Base-by-base conservation (phyloP, 2,888 invertebrate species). In the Atherix ibis region DNA sequence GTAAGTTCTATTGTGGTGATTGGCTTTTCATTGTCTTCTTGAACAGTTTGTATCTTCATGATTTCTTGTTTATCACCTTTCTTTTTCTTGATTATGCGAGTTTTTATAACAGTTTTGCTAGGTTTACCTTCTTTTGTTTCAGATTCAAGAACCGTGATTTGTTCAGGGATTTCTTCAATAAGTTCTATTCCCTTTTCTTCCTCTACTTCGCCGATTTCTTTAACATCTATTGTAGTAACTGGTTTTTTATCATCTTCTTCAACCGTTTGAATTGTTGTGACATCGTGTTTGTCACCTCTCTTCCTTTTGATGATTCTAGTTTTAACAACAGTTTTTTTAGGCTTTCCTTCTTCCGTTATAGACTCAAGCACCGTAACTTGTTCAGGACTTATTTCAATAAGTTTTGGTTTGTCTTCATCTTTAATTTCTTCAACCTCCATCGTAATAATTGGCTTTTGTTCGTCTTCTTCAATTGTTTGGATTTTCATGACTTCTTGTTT, bases 81-180 rank as follows among this genome's bases (percentile, higher is more conserved):
- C 3, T 56, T 50, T 43, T 65, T 65, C 41, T 63, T 65, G 10
- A 67, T 65, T 2, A 60, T 49, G 35, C 61, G 58, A 10, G 62
- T 65, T 39, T 56, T 63, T 3, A 61, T 54, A 18, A 58, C 52
- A 5, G 55, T 58, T 24, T 54, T 52, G 2, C 50, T 55, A 5
- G 51, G 56, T 40, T 50, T 50, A 36, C 62, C 53, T 49, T 62
- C 51, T 40, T 62, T 36, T 39, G 49, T 61, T 51, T 64, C 58
- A 3, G 54, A 49, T 10, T 61, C 45, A 22, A 61, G 50, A 15
- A 58, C 43, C 10, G 49, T 54, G 37, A 54, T 54, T 30, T 53
- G 47, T 38, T 58, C 58, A 0, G 58, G 58, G 3, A 58, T 38
- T 30, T 59, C 58, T 35, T 54, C 43, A 8, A 59, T 6, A 13